Evolutionary conservation across 1,140 invertebrate species (phyloP).

Genomic region (Pachypeltis micranthus): DNA sequence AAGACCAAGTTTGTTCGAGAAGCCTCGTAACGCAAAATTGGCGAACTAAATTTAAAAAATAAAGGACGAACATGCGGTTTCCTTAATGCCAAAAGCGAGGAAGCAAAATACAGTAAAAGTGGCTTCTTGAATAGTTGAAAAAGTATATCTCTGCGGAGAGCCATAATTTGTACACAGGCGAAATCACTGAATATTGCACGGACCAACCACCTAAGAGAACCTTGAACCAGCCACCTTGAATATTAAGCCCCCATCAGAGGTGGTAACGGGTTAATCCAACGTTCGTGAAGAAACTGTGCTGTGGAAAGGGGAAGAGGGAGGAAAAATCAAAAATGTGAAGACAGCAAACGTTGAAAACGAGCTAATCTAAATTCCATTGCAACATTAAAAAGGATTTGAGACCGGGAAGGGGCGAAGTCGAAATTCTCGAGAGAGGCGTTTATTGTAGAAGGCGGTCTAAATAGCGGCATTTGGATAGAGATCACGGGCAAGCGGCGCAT

Average conservation of each 20-base stretch:
- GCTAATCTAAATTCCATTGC: conserved; percentile 6
- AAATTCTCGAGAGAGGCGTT: conserved; percentile 6
- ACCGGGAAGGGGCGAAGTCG: neutral
- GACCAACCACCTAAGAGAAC: too few relatives aligned
- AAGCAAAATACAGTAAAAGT: too few relatives aligned
- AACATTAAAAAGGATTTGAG: conserved; percentile 5
- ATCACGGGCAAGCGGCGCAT: neutral
- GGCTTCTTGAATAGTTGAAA: too few relatives aligned
- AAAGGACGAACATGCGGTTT: too few relatives aligned
- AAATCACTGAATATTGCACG: too few relatives aligned
- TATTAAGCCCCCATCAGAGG: neutral
- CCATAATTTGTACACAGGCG: too few relatives aligned
- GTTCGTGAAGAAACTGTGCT: neutral
- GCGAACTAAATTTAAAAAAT: too few relatives aligned
- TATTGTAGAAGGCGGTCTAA: conserved; percentile 7
- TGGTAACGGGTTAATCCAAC: neutral
- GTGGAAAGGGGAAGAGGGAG: neutral
- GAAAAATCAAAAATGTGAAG: neutral
- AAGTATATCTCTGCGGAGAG: too few relatives aligned
- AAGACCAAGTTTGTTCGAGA: too few relatives aligned
- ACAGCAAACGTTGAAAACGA: neutral
- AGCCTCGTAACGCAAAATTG: too few relatives aligned
- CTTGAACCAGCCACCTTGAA: neutral
- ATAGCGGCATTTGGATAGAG: conserved; percentile 6
- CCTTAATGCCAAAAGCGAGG: too few relatives aligned